Evolutionary conservation across 2,888 invertebrate species (phyloP).

Genomic region (Xestia xanthographa): DNA sequence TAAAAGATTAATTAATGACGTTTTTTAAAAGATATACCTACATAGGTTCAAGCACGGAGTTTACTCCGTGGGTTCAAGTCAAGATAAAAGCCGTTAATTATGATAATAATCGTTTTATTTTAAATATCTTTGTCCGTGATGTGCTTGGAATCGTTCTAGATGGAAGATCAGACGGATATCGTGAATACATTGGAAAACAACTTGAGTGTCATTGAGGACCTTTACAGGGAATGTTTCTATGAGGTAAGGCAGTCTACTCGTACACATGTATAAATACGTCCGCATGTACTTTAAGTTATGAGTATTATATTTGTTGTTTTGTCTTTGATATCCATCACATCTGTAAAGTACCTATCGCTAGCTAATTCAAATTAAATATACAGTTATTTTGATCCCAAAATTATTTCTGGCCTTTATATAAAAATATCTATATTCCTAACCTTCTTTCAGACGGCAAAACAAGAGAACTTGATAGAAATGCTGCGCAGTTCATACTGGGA

Average conservation of each 20-base stretch:
- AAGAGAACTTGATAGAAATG: slow-evolving; percentile 83
- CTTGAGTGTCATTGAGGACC: slow-evolving; percentile 82
- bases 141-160: slow-evolving; percentile 69
- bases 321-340: not conserved
- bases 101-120: not conserved
- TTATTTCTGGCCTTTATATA: no score
- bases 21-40: no score
- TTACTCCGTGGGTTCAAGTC: no score
- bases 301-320: not conserved
- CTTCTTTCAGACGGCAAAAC: slow-evolving; percentile 78
- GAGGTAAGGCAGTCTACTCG: slow-evolving; percentile 77
- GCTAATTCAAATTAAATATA: not conserved
- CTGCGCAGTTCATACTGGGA: slow-evolving; percentile 81
- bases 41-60: no score
- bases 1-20: not conserved
- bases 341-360: not conserved
- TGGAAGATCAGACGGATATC: slow-evolving; percentile 73
- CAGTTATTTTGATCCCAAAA: not conserved
- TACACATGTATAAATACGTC: not conserved
- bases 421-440: not conserved
- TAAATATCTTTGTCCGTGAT: not conserved
- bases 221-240: slow-evolving; percentile 86
- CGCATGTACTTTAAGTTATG: not conserved
- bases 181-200: slow-evolving; percentile 80
- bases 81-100: not conserved